Base-by-base conservation (phyloP, 2,113 vertebrate genomes). In the Taurulus bubalis region DNA sequence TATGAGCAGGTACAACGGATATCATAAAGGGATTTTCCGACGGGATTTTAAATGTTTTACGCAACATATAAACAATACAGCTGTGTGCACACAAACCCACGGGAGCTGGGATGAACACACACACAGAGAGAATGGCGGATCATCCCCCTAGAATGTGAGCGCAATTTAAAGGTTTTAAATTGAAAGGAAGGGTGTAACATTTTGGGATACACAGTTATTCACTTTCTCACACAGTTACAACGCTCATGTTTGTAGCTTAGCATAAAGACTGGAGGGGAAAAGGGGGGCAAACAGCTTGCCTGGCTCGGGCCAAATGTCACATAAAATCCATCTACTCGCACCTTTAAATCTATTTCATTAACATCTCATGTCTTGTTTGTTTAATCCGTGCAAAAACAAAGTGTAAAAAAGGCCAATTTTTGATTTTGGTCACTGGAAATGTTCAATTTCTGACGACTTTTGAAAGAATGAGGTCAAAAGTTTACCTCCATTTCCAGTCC, bases 11-110 rank as follows among this genome's bases (percentile, higher is more conserved):
- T 80, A 80, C 70, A 47, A 69, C 36, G 24, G 26, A 71, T 47
- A 59, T 75, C 30, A 47, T 62, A 32, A 75, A 22, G 1, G 77
- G 79, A 77, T 84, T 87, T 80, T 32, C 68, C 34, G 55, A 64
- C 7, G 1, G 49, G 55, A 80, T 82, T 79, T 77, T 56, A 77
- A 74, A 79, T 40, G 59, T 70, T 55, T 71, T 69, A 14, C 11
- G 6, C 30, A 38, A 53, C 38, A 60, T 1, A 14, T 6, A 51
- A 59, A 49, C 28, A 63, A 59, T 45, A 70, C 60, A 71, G 71
- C 32, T 49, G 53, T 34, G 1, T 18, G 28, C 49, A 20, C 26
- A 36, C 28, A 71, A 60, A 53, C 28, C 3, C 7, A 53, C 24
- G 30, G 20, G 18, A 12, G 34, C 56, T 30, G 36, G 14, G 63